A percentile compares a stretch with the other conserved stretches of the same genome.
phyloP scores from a whole-genome alignment of 2,113 vertebrate genomes.

The Ammodramus savannarum region DNA sequence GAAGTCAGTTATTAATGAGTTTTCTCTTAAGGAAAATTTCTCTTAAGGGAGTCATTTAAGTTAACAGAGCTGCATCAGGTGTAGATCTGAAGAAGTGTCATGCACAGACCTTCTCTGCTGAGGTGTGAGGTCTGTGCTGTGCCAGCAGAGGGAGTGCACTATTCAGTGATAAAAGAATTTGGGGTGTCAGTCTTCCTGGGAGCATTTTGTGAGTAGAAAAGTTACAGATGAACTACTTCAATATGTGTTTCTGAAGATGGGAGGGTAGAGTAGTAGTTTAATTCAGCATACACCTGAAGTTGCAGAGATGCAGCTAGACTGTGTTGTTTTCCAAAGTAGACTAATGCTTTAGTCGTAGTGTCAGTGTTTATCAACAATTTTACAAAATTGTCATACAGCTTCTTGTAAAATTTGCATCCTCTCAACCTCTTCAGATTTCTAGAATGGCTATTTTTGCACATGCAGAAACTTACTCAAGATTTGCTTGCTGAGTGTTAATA shows the following conservation, averaged over 20 bases:
- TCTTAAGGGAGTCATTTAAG: neutral
- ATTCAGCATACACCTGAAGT: neutral
- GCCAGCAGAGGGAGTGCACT: conserved; percentile 60
- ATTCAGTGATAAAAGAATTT: neutral
- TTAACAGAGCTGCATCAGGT: neutral
- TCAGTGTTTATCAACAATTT: neutral
- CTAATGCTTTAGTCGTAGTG: accelerated
- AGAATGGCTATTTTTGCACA: neutral
- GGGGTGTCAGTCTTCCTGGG: neutral
- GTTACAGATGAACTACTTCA: neutral
- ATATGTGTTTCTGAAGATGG: neutral
- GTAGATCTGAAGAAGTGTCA: neutral
- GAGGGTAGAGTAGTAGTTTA: neutral
- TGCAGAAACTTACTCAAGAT: neutral
- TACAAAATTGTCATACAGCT: neutral
- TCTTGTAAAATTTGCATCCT: neutral
- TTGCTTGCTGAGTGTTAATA: neutral
- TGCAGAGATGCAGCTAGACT: neutral
- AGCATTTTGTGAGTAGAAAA: neutral
- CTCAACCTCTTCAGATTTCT: neutral
- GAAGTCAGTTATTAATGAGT: neutral
- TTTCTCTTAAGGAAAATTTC: neutral
- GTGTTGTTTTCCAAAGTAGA: neutral
- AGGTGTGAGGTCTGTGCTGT: neutral
- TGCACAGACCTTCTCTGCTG: neutral